Base-by-base conservation (phyloP, 2,113 vertebrate genomes). In the Phalacrocorax pelagicus region DNA sequence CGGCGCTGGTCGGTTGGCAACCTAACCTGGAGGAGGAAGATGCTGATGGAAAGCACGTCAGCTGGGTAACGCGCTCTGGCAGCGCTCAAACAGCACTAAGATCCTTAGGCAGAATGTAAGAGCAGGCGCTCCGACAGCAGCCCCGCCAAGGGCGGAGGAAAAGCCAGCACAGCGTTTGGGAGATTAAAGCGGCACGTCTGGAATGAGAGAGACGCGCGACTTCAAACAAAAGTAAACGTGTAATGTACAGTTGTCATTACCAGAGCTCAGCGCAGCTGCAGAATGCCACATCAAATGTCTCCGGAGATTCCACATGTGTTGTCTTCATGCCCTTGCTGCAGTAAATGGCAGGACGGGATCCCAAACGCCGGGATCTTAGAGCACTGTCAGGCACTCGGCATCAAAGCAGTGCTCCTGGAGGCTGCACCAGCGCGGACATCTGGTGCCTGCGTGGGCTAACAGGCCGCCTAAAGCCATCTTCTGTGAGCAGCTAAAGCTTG, bases 201-300 rank as follows among this genome's bases (percentile, higher is more conserved):
- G 75, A 65, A 70, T 3, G n/a, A 44, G 9, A 58, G 49, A 58
- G 44, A 17, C 38, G 8, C 63, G 19, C 9, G 2, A 15, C 70
- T 58, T 70, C 81, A 65, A 86, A 57, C 36, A 5, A 5, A 38
- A 59, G 59, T 5, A 4, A 27, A 23, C 13, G 10, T 19, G 38
- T 29, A 5, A 3, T 1, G 15, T 22, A 5, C 52, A 24, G 65
- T 17, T 61, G 86, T 72, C 20, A 0, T 16, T n/a, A 5, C 24
- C 20, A 26, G 52, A 19, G 44, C 14, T 36, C 29, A 1, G 52
- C 14, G 2, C 72, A 23, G 72, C 40, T 42, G 73, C 22, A 23
- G 4, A 42, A 44, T 2, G 21, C 61, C 40, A 5, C 66, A 6
- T 79, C n/a, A 4, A 5, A 36, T 55, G 59, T 34, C 59, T 52